Evolutionary conservation across 1,140 invertebrate species (phyloP), one percentile per base, ranked within the genome.

Genomic region (Hyphantria cunea): DNA sequence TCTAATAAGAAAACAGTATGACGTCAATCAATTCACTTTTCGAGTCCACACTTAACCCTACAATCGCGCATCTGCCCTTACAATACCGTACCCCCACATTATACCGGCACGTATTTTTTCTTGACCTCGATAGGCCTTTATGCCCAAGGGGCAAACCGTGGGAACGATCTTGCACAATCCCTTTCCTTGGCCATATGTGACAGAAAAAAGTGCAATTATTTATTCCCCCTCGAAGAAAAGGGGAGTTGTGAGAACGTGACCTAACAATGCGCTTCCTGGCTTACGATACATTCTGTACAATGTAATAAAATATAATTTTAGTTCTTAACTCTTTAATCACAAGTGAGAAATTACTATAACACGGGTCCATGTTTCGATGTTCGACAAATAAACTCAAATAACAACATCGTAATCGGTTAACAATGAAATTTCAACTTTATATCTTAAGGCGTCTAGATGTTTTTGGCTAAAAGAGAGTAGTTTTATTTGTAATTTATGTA

Each of bases 171-270:
- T 84, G 83, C 79, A 78, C 81, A 86, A 89, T 84, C 78, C 82
- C 80, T 80, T 86, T 88, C 86, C 86, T 90, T 86, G 81, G 87
- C 85, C 86, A 90, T 89, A 87, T 90, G 87, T 80, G 86, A 86
- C 84, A 87, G 86, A 90, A 90, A 90, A 90, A 90, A 90, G 83
- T 89, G 83, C 87, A 90, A 90, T 90, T 88, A 88, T 89, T 89
- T 89, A 87, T 89, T 86, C 84, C 84, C 86, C 84, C 82, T 84
- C 79, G 74, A 86, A 88, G 83, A 89, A 90, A 86, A 85, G 85
- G 85, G 85, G 86, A 88, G 83, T 81, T 86, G 87, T 89, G 87
- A 82, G 87, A 89, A 90, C 87, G 87, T 90, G 87, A 90, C 87
- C 87, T 83, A 86, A 90, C 87, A 90, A 90, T 87, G 78, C 77